Evolutionary conservation across 2,888 invertebrate genomes (phyloP).

Genomic region (Lissonota sp.): DNA sequence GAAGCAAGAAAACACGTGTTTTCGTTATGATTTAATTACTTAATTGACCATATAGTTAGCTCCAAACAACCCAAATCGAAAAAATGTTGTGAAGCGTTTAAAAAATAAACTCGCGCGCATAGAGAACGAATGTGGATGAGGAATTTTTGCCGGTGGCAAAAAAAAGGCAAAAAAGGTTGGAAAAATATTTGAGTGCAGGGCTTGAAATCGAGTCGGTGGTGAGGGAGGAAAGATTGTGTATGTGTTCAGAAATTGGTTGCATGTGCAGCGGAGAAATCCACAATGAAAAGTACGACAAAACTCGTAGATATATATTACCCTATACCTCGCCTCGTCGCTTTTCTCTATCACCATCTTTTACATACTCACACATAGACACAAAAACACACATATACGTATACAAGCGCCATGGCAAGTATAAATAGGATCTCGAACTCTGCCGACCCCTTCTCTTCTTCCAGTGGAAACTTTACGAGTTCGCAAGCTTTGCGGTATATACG

Average conservation of each 20-base stretch:
- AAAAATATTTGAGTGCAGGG: neutral
- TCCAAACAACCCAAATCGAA: too few relatives aligned
- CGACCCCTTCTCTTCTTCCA: slow-evolving; percentile 16
- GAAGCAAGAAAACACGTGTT: too few relatives aligned
- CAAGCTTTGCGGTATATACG: slow-evolving; percentile 47
- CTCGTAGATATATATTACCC: slow-evolving; percentile 32
- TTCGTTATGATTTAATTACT: too few relatives aligned
- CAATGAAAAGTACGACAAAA: slow-evolving; percentile 35
- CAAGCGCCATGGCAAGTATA: slow-evolving; percentile 52
- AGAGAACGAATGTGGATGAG: too few relatives aligned
- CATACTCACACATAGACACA: neutral
- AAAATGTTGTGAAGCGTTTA: too few relatives aligned
- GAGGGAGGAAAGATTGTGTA: too few relatives aligned
- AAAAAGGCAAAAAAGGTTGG: too few relatives aligned
- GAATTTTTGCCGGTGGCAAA: too few relatives aligned
- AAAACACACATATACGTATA: slow-evolving; percentile 4
- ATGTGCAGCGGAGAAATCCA: slow-evolving; percentile 22
- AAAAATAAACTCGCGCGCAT: too few relatives aligned
- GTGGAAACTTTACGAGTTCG: slow-evolving; percentile 60
- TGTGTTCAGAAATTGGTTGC: slow-evolving; percentile 6
- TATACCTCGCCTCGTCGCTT: slow-evolving; percentile 31
- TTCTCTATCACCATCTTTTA: slow-evolving; percentile 27
- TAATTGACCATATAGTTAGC: too few relatives aligned
- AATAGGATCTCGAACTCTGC: slow-evolving; percentile 58
- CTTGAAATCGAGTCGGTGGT: neutral